Evolutionary conservation across 2,113 vertebrate species (phyloP), one percentile per base, ranked within the genome.

Genomic region (Zosterops hypoxanthus): DNA sequence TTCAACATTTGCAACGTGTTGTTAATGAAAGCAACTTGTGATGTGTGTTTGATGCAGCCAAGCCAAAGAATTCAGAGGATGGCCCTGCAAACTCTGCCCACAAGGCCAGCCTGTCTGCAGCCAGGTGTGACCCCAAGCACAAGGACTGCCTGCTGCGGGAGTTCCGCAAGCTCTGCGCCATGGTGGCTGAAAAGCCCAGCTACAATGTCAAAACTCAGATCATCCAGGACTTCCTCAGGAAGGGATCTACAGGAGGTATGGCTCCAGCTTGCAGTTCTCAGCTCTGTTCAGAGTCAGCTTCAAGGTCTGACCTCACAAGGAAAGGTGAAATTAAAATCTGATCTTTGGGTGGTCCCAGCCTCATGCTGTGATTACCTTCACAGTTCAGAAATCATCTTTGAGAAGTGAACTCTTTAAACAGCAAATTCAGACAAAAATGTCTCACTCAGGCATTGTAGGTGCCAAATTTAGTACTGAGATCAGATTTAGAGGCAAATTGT

Each of bases 151-250:
- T 99, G 84, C 92, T 99, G 55, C 97, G 99, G 3, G 99, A 99
- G 89, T 99, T 99, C 89, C 98, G 99, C 41, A 99, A 99, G 94
- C 97, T 99, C 21, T 99, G 99, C 2, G 99, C 98, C 63, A 98
- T 94, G 96, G 99, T 99, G 73, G 98, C 99, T 0, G 99, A 99
- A 12, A 98, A 99, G 88, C 98, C 98, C 15, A 98, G 99, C 97
- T 99, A 99, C 97, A 99, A 99, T 2, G 94, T 96, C 13, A 99
- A 99, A 97, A 99, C 99, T 0, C 99, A 99, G 98, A 99, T 99
- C 84, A 99, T 99, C 84, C 99, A 99, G 82, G 98, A 99, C 94
- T 99, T 99, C 82, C 97, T 99, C 46, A 98, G 69, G 95, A 99
- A 99, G 88, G 99, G 99, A 53, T 98, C 98, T 19, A 96, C 94